These are phyloP conservation scores for Palythoa heliodiscus DNA, from an alignment of 92 coral and sea anemone genomes.

Conservation along the genomic window DNA sequence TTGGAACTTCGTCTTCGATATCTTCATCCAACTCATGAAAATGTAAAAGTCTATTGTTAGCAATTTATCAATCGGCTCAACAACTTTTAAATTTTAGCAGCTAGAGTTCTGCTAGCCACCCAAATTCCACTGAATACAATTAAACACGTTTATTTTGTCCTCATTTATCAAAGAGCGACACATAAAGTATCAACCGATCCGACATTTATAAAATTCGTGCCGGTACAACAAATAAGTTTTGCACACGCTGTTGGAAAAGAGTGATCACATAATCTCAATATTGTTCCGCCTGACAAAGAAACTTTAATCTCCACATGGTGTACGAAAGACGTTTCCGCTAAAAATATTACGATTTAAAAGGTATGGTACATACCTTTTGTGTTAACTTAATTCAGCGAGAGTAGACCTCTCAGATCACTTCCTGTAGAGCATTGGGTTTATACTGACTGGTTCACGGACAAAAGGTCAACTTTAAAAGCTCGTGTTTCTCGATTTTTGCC, in stretches of 20 bases:
- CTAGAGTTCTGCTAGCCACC: too few relatives aligned
- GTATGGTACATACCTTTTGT: not conserved
- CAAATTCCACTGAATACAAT: too few relatives aligned
- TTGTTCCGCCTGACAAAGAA: constrained; percentile 10
- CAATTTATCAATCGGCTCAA: too few relatives aligned
- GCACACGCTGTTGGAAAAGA: constrained; percentile 11
- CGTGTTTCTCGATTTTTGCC: not conserved
- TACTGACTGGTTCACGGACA: not conserved
- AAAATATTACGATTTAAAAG: not conserved
- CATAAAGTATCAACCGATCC: not conserved
- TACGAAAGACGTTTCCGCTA: not conserved
- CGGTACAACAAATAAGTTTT: not conserved
- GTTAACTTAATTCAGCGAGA: not conserved
- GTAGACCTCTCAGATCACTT: not conserved
- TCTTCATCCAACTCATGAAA: too few relatives aligned
- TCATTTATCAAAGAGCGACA: not conserved
- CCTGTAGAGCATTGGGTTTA: not conserved
- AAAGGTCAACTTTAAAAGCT: not conserved
- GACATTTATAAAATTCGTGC: not conserved
- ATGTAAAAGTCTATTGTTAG: too few relatives aligned
- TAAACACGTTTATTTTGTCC: not conserved
- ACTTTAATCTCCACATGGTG: not conserved
- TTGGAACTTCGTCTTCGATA: not conserved
- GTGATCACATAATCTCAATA: not conserved
- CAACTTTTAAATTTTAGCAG: too few relatives aligned